A percentile compares a stretch with the other conserved stretches of the same genome.
Evolutionary conservation across 2,797 vertebrate genomes (phyloP).

Genomic region (Peromyscus aztecus): DNA sequence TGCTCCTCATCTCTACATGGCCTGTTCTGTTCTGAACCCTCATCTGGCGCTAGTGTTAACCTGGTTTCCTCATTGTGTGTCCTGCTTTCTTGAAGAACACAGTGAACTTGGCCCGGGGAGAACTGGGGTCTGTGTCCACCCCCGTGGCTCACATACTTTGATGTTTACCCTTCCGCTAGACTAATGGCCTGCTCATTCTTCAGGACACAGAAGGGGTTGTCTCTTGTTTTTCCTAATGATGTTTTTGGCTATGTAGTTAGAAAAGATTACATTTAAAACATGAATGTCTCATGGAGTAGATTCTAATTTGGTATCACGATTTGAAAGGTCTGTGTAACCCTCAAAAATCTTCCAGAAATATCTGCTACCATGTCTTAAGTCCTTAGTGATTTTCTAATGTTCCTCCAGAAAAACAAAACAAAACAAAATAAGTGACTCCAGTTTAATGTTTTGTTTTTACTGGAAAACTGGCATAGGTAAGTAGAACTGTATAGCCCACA

Average conservation of each 20-base stretch:
- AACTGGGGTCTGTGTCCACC: conserved; percentile 61
- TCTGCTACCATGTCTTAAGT: conserved; percentile 33
- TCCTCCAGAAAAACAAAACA: conserved; percentile 38
- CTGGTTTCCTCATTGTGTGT: conserved; percentile 28
- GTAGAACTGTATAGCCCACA: neutral
- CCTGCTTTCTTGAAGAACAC: conserved; percentile 71
- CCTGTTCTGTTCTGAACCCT: conserved; percentile 19
- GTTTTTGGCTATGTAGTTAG: conserved; percentile 61
- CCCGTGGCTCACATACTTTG: conserved; percentile 62
- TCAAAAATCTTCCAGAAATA: conserved; percentile 62
- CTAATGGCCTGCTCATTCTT: conserved; percentile 65
- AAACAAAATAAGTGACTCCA: neutral
- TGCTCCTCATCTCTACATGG: neutral
- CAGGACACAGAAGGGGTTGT: conserved; percentile 52
- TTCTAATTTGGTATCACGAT: conserved; percentile 54
- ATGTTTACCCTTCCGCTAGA: conserved; percentile 59
- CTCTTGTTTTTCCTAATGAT: conserved; percentile 70
- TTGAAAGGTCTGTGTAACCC: conserved; percentile 7
- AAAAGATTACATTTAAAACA: conserved; percentile 59
- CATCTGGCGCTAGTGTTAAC: conserved; percentile 29
- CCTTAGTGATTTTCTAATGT: neutral
- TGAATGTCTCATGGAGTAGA: conserved; percentile 4
- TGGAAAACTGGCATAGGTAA: neutral
- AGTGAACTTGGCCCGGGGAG: conserved; percentile 71
- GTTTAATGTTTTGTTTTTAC: too few relatives aligned